Evolutionary conservation across 1,140 invertebrate genomes (phyloP), one percentile per base, ranked within the genome.

Genomic region (Telenomus remus): DNA sequence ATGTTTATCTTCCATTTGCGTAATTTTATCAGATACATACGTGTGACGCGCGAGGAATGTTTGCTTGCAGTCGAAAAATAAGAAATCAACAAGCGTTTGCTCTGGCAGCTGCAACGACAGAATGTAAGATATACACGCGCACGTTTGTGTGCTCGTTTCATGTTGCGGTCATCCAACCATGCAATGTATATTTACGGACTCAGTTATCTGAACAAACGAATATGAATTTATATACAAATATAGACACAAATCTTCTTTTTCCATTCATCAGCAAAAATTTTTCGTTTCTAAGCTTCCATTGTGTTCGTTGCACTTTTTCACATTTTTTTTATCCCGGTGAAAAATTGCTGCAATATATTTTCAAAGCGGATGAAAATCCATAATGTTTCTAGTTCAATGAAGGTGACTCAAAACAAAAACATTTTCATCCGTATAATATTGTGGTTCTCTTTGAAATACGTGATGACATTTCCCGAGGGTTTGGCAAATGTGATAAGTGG

Each of bases 1-100:
- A 37, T 73, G 61, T 76, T 71, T 76, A 71, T 61, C 61, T 76
- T 66, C 61, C 56, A 56, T 68, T 76, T 56, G 55, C 65, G 56
- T 70, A 76, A 76, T 76, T 76, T 76, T 64, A 66, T 66, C 59
- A 64, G 54, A 76, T 51, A 33, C 51, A 59, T 49, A 61, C 44
- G 65, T 51, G 48, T 56, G 19, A 27, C 19, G 19, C 19, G 6
- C 19, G 19, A 27, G 19, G 19, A 1, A 27, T 64, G 48, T 69
- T 64, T 75, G 64, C 54, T 64, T 9, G 56, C 12, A 53, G 35
- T 50, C 61, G 55, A 48, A 61, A 76, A 61, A 70, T 76, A 76
- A 70, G 73, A 70, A 76, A 76, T 76, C 73, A 69, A 66, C 55
- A 48, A 54, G 61, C 55, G 60, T 65, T 63, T 70, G 33, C 65